Evolutionary conservation across 2,113 vertebrate species (phyloP).

Genomic region (Alligator sinensis): DNA sequence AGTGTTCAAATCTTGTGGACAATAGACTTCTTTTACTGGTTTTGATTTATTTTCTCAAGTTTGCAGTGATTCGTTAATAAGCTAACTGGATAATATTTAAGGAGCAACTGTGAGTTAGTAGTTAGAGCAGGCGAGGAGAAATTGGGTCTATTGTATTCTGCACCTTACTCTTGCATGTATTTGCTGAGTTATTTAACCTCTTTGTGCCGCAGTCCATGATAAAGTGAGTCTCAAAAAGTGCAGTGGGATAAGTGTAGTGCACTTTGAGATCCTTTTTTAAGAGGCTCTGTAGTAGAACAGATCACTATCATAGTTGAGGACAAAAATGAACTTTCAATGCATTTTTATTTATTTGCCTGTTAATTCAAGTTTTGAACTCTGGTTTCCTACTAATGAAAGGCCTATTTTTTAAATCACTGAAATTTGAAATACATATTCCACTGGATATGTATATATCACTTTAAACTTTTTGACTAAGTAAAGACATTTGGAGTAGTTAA

Average conservation of each 20-base stretch:
- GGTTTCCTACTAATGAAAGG: background rate
- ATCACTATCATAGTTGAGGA: background rate
- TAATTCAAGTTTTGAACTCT: background rate
- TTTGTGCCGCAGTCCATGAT: background rate
- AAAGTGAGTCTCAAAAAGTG: background rate
- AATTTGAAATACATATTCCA: background rate
- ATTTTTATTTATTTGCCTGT: background rate
- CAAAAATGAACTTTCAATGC: background rate
- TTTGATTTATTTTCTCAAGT: background rate
- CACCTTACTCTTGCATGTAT: background rate
- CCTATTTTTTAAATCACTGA: background rate
- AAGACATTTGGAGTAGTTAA: no score
- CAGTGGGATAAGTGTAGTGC: background rate
- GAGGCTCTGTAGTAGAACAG: background rate
- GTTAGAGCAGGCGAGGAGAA: rapidly evolving
- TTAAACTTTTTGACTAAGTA: no score
- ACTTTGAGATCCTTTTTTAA: background rate
- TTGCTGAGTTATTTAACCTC: background rate
- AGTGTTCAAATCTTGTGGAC: background rate
- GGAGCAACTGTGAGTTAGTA: background rate
- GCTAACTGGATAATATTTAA: background rate
- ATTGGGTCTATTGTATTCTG: background rate
- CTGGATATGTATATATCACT: background rate
- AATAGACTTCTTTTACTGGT: background rate
- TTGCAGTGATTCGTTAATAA: background rate